Percentiles rank a stretch among this genome's conserved stretches.
These are phyloP conservation scores for Bolinopsis microptera DNA, from an alignment of 37 sponge, comb jelly and placozoan genomes.

Conservation along the genomic window DNA sequence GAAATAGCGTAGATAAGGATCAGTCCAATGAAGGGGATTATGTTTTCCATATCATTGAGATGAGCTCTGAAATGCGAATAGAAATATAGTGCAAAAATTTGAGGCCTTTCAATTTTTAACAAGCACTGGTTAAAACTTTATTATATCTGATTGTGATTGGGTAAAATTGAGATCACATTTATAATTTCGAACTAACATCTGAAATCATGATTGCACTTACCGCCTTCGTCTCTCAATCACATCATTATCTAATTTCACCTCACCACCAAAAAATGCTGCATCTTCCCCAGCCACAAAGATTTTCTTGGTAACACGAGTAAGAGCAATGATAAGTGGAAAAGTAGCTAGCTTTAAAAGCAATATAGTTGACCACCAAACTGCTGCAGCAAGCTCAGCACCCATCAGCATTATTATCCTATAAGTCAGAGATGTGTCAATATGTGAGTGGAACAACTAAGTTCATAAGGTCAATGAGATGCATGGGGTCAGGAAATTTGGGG, in stretches of 20 bases:
- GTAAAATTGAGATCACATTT: too few species aligned
- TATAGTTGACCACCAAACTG: not conserved
- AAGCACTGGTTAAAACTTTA: too few species aligned
- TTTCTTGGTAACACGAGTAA: not conserved
- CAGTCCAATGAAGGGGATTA: slow-evolving; percentile 1
- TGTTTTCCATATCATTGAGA: not conserved
- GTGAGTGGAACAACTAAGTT: too few species aligned
- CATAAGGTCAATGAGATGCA: too few species aligned
- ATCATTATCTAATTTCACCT: not conserved
- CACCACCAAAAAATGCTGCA: not conserved
- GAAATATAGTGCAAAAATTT: too few species aligned
- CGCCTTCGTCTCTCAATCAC: not conserved
- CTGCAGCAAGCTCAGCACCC: not conserved
- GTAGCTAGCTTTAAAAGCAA: slow-evolving; percentile 14
- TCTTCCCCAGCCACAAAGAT: not conserved
- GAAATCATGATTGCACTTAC: not conserved
- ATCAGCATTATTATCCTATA: too few species aligned
- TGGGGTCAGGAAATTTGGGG: too few species aligned
- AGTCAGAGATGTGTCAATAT: too few species aligned
- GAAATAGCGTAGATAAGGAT: not conserved
- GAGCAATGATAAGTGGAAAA: not conserved
- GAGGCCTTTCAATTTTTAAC: too few species aligned
- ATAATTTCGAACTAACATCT: too few species aligned
- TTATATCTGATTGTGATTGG: too few species aligned
- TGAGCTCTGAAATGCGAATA: not conserved